Base-by-base conservation (phyloP, 64 coral and sea anemone genomes). In the Actinia equina region DNA sequence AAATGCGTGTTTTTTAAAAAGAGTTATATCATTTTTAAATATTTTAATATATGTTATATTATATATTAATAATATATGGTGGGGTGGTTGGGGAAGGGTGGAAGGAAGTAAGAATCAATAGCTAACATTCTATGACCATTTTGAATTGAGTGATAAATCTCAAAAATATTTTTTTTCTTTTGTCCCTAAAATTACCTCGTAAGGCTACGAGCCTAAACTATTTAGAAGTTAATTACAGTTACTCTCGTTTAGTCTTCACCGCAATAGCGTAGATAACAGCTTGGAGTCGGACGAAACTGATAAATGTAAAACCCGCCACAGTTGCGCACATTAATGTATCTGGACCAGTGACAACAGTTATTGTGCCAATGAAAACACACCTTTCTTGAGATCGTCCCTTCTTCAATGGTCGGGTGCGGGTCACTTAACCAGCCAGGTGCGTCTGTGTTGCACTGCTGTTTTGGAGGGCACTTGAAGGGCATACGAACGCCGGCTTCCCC, bases 331-430 rank as follows among this genome's bases (percentile, higher is more conserved):
- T 82, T 82, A 27, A 91, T 86, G 20, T 59, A 77, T 27, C 3
- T 86, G 20, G 6, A n/a, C 82, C 82, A 91, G 10, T 1, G 7
- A 70, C 89, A 91, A 17, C 51, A 77, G 7, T 86, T 86, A 43
- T 25, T 45, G 26, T 52, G 62, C 89, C 89, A 91, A 25, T 91
- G 11, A 62, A 91, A 91, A 41, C 89, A 91, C 25, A 85, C 83
- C 19, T 59, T 64, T 44, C 83, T 65, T 19, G 43, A 45, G 16
- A 85, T 62, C 22, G 59, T 52, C 15, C 89, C 83, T 58, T 86
- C 49, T 20, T 17, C 18, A 18, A 14, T 27, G 4, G 65, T 78
- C 19, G 82, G 89, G 52, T 86, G 89, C 26, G 44, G 14, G 23
- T 61, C 83, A 18, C 84, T 86, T 44, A 91, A 43, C 89, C 89